A percentile compares a stretch with the other conserved stretches of the same genome.
phyloP scores from a whole-genome alignment of 1,140 invertebrate genomes.

The Drosophila bocqueti region DNA sequence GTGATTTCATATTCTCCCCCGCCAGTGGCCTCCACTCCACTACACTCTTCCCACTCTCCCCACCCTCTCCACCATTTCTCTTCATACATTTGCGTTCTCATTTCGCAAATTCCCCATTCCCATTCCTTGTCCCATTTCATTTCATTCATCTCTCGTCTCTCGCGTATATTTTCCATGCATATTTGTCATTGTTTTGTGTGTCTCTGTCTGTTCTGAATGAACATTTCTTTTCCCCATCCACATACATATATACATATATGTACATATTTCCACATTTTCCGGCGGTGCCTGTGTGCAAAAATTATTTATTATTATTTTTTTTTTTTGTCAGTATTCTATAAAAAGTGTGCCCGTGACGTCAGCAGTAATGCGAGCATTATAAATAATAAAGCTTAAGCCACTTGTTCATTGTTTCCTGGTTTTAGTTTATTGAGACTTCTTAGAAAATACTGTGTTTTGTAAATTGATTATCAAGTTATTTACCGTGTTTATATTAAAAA shows the following conservation, averaged over 20 bases:
- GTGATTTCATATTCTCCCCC: constrained; percentile 44
- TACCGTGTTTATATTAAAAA: background rate
- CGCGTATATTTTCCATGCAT: constrained; percentile 36
- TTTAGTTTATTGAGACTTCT: background rate
- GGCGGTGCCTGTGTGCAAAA: constrained; percentile 26
- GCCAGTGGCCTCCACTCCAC: background rate
- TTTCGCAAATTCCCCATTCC: constrained; percentile 19
- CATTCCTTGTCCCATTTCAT: constrained; percentile 24
- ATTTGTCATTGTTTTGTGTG: constrained; percentile 51
- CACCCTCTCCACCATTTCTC: background rate
- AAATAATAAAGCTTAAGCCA: background rate
- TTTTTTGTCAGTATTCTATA: constrained; percentile 22
- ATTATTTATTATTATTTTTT: constrained; percentile 32
- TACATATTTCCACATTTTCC: constrained; percentile 6
- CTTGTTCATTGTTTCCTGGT: background rate
- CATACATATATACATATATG: background rate
- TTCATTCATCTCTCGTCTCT: constrained; percentile 46
- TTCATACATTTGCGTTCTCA: constrained; percentile 22
- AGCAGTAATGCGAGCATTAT: constrained; percentile 6
- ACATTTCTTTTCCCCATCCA: constrained; percentile 18
- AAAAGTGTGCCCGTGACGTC: constrained; percentile 38
- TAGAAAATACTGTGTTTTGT: background rate
- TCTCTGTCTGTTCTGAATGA: constrained; percentile 47
- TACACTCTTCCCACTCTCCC: background rate
- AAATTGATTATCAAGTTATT: background rate